These are phyloP conservation scores for Nemotelus pantherinus DNA, from an alignment of 2,888 invertebrate genomes.

Conservation along the genomic window DNA sequence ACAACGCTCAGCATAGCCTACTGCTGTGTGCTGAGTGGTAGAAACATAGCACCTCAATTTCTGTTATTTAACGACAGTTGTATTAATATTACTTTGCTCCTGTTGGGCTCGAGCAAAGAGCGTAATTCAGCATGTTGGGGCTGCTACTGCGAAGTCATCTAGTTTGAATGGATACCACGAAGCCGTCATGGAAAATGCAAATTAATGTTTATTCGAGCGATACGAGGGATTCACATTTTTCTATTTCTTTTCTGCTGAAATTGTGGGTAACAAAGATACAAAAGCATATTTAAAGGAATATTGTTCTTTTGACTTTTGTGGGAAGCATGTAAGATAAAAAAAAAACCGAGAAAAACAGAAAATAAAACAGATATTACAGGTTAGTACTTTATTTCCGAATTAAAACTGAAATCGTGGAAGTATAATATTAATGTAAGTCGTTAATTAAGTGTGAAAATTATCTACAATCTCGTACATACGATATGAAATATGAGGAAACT, in stretches of 20 bases:
- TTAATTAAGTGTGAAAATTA: no score
- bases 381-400: no score
- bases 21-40: neutral
- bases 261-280: neutral
- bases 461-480: no score
- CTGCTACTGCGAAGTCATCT: conserved; percentile 2
- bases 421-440: no score
- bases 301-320: no score
- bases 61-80: conserved; percentile 39
- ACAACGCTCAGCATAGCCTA: neutral
- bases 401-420: no score
- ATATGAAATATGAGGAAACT: no score
- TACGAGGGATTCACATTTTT: conserved; percentile 25
- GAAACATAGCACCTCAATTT: conserved; percentile 24
- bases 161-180: conserved; percentile 16
- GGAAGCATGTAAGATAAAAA: no score
- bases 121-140: neutral
- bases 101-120: neutral
- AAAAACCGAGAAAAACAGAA: no score
- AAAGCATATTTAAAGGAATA: no score
- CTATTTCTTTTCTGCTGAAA: neutral
- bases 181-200: conserved; percentile 40
- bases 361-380: no score
- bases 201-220: conserved; percentile 39
- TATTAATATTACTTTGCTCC: conserved; percentile 36